phyloP scores from a whole-genome alignment of 1,140 invertebrate genomes.

The Phenacoccus solenopsis region DNA sequence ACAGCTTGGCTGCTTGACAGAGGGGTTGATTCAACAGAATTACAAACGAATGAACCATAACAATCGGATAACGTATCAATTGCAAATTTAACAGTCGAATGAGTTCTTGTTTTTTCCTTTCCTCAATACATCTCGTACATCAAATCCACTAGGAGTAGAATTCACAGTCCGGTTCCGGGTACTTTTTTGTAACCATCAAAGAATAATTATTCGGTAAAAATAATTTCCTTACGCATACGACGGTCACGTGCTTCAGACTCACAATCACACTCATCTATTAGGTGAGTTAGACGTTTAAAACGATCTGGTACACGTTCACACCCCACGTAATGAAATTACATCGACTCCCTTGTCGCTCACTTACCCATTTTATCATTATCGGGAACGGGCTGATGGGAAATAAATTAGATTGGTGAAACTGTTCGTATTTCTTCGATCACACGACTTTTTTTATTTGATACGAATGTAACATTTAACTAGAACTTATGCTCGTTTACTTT shows the following conservation, averaged over 20 bases:
- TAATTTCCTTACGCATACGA: no score
- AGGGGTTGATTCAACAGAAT: not conserved
- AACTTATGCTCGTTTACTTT: not conserved
- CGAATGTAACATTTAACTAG: not conserved
- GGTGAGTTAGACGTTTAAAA: not conserved
- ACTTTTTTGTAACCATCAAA: no score
- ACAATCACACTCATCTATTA: not conserved
- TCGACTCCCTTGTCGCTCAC: not conserved
- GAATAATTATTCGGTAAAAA: no score
- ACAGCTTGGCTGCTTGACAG: no score
- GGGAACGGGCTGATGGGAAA: not conserved
- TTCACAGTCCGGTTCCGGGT: no score
- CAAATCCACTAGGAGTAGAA: no score
- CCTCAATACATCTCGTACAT: not conserved
- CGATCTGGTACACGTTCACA: not conserved
- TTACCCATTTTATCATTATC: not conserved
- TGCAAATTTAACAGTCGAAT: slow-evolving; percentile 7
- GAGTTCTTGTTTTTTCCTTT: no score
- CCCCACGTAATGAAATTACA: not conserved
- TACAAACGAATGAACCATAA: not conserved
- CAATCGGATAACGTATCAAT: not conserved
- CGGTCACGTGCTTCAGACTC: not conserved
- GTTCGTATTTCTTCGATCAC: not conserved
- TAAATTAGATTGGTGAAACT: not conserved
- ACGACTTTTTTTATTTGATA: not conserved